Evolutionary conservation across 2,113 vertebrate species (phyloP).

Genomic region (Ursus arctos): DNA sequence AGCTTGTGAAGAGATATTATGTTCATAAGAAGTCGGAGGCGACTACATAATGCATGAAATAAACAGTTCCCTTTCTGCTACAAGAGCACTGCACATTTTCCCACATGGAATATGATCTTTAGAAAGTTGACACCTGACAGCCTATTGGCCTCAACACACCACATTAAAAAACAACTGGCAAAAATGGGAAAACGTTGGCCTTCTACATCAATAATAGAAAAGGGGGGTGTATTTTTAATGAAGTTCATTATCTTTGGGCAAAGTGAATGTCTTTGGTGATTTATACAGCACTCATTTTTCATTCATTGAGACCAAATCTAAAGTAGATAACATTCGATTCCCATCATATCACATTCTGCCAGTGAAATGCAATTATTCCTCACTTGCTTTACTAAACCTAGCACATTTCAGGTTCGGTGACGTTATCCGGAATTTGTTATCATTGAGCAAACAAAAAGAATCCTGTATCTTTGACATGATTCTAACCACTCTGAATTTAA

Average conservation of each 20-base stretch:
- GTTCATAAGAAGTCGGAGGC: slow-evolving; percentile 64
- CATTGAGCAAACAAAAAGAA: slow-evolving; percentile 45
- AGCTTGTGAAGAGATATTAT: slow-evolving; percentile 66
- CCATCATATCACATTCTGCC: slow-evolving; percentile 59
- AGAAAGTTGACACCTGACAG: slow-evolving; percentile 70
- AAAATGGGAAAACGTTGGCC: slow-evolving; percentile 24
- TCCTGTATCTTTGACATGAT: background rate
- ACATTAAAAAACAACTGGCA: slow-evolving; percentile 62
- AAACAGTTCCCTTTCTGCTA: slow-evolving; percentile 66
- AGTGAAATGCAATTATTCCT: slow-evolving; percentile 66
- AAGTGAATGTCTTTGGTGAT: slow-evolving; percentile 31
- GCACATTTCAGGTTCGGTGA: background rate
- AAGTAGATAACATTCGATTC: slow-evolving; percentile 59
- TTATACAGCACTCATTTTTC: background rate
- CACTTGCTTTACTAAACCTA: slow-evolving; percentile 52
- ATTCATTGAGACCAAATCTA: slow-evolving; percentile 66
- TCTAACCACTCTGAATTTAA: slow-evolving; percentile 48
- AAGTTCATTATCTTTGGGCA: background rate
- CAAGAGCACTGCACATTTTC: slow-evolving; percentile 72
- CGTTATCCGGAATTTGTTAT: slow-evolving; percentile 51
- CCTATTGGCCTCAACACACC: slow-evolving; percentile 37
- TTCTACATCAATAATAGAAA: background rate
- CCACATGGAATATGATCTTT: slow-evolving; percentile 80
- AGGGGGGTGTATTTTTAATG: background rate
- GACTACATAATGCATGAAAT: slow-evolving; percentile 56